phyloP scores from a whole-genome alignment of 1,140 invertebrate species.

The fruit fly (Drosophila melanogaster) region Release_6_plus_ISO1_MT NC_004354.4:14459001-14459500 shows the following conservation, averaged over 20 bases:
- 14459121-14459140: background rate
- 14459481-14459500: slow-evolving; percentile 8
- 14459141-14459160: slow-evolving; percentile 86
- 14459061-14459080: background rate
- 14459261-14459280: slow-evolving; percentile 25
- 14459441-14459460: slow-evolving; percentile 31
- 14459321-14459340: background rate
- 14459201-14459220: slow-evolving; percentile 68
- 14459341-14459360: slow-evolving; percentile 17
- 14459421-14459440: background rate
- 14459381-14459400: background rate
- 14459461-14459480: slow-evolving; percentile 40
- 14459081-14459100: background rate
- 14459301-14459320: slow-evolving; percentile 14
- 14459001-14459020: no score
- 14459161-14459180: slow-evolving; percentile 92
- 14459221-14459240: slow-evolving; percentile 59
- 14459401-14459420: background rate
- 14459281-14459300: slow-evolving; percentile 4
- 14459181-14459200: slow-evolving; percentile 86
- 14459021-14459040: no score
- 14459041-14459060: no score
- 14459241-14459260: slow-evolving; percentile 44
- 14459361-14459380: slow-evolving; percentile 4
- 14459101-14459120: background rate